Conservation (phyloP, 2,888 invertebrate species). For the Creontiades dilutus region DNA sequence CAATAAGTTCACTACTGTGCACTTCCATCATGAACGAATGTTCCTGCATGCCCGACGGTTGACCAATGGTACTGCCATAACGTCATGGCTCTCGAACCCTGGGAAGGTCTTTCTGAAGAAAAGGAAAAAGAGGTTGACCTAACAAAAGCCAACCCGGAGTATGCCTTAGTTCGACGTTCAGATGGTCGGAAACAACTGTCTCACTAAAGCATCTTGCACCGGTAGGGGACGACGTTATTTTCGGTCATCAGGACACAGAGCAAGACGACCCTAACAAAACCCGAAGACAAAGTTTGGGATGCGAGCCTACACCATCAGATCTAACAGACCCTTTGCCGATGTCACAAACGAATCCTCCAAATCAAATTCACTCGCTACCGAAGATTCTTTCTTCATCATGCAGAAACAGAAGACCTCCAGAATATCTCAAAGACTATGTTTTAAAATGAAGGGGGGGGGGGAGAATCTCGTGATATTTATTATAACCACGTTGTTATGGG, state of each 20-base stretch:
- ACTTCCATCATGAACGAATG: constrained; percentile 59
- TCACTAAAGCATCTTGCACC: constrained; percentile 73
- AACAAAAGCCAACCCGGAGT: constrained; percentile 61
- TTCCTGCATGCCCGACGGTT: constrained; percentile 43
- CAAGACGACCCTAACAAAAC: constrained; percentile 58
- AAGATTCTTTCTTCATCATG: no score
- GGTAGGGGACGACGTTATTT: constrained; percentile 35
- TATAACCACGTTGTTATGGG: no score
- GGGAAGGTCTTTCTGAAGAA: constrained; percentile 9
- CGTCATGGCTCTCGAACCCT: constrained; percentile 45
- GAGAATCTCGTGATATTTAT: no score
- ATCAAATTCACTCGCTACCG: no score
- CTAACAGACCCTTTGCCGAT: no score
- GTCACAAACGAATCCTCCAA: no score
- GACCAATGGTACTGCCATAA: constrained; percentile 12
- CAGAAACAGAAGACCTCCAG: no score
- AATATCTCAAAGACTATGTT: no score
- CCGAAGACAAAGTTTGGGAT: constrained; percentile 71
- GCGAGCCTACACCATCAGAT: no score
- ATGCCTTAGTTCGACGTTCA: constrained; percentile 69
- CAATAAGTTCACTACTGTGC: constrained; percentile 53
- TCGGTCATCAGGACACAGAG: neutral
- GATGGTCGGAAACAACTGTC: constrained; percentile 74
- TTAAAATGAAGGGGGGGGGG: no score
- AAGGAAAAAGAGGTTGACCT: constrained; percentile 47